Base-by-base conservation (phyloP, 2,888 invertebrate species). In the Deilephila elpenor region DNA sequence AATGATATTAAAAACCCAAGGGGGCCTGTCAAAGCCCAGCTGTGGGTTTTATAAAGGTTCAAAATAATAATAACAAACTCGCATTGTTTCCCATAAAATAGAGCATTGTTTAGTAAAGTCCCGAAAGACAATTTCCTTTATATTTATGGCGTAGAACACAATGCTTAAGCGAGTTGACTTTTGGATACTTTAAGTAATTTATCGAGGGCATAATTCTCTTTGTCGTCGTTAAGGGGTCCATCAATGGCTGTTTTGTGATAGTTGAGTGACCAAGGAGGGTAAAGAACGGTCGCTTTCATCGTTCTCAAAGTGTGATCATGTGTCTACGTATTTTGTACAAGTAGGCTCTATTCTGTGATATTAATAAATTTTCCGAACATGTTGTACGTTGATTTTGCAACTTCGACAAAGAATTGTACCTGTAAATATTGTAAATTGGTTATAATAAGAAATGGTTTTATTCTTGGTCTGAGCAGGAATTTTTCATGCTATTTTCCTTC, bases 151-250 rank as follows among this genome's bases (percentile, higher is more conserved):
- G 67, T 61, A 25, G 67, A 67, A 25, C 67, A 67, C 51, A 67
- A 67, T 67, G 67, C 67, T 51, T 51, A 67, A 67, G 67, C 67
- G 67, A 67, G 67, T 67, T 67, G 67, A 67, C 67, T 67, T 67
- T 72, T 78, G 84, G 84, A 82, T 84, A 83, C 83, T 83, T 83
- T 80, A 80, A 77, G 86, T 91, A 91, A 91, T 91, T 92, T 91
- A 92, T 91, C 83, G 84, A 85, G 84, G 86, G 86, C 86, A 88
- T 90, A 91, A 91, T 91, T 91, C 91, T 89, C 89, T 91, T 91
- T 91, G 90, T 90, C 90, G 88, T 82, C 88, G 88, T 87, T 89
- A 89, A 90, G 90, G 90, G 82, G 86, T 79, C 85, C 78, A 89
- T 88, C 91, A 91, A 91, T 86, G 88, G 85, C 85, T 88, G 86